Conservation (phyloP, 2,888 invertebrate species). For the Troides aeacus region DNA sequence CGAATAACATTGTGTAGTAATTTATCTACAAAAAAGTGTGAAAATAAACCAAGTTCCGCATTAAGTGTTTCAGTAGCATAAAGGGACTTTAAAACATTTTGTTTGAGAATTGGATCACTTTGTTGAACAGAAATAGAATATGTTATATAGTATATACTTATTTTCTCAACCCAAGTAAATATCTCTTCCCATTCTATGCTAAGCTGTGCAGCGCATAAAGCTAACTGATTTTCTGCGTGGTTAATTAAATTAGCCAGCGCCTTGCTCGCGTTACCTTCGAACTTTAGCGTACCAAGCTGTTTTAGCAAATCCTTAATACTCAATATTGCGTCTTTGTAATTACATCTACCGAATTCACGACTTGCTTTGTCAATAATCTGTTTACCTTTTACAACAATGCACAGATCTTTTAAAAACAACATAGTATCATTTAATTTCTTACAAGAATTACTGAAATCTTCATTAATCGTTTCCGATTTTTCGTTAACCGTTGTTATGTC, state of each 20-base stretch:
- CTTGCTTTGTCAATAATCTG: conserved; percentile 58
- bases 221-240: conserved; percentile 64
- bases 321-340: conserved; percentile 62
- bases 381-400: conserved; percentile 57
- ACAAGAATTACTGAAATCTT: conserved; percentile 52
- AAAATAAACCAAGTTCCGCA: conserved; percentile 65
- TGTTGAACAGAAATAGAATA: conserved; percentile 68
- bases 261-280: conserved; percentile 55
- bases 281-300: conserved; percentile 49
- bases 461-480: conserved; percentile 47
- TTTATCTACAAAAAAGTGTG: conserved; percentile 68
- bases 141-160: conserved; percentile 55
- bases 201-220: conserved; percentile 63
- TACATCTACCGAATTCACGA: conserved; percentile 61
- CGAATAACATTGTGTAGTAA: conserved; percentile 65
- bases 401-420: conserved; percentile 51
- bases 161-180: conserved; percentile 66
- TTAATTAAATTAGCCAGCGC: conserved; percentile 55
- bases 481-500: conserved; percentile 45
- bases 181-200: conserved; percentile 72
- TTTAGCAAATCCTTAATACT: conserved; percentile 51
- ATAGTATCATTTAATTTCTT: conserved; percentile 52
- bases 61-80: conserved; percentile 63
- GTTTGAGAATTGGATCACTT: conserved; percentile 60
- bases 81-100: conserved; percentile 66